Percentiles rank a stretch among this genome's conserved stretches.
Conservation (phyloP, 2,797 vertebrate species). For the Ispidina picta region DNA sequence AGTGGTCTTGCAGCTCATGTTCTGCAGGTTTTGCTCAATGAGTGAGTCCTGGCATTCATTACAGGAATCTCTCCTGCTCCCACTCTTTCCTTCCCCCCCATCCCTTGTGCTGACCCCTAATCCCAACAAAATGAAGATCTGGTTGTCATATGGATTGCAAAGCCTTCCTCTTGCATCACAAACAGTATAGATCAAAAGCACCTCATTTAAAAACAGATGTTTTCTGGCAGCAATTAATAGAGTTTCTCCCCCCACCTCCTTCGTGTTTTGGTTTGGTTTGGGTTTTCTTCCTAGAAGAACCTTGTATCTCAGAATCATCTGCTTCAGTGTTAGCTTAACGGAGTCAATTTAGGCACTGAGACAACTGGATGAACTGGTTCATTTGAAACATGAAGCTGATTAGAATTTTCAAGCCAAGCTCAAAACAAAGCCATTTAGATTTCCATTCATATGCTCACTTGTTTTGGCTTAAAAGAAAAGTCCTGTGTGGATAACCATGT, state of each 20-base stretch:
- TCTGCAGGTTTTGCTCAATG: background rate
- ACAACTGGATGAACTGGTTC: background rate
- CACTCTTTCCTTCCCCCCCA: background rate
- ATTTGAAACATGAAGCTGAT: conserved; percentile 14
- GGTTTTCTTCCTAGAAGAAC: background rate
- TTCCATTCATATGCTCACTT: background rate
- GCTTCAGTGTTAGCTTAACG: background rate
- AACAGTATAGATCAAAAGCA: conserved; percentile 62
- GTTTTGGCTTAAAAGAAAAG: background rate
- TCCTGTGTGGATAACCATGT: background rate
- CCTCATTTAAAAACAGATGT: conserved; percentile 64
- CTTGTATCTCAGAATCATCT: conserved; percentile 46
- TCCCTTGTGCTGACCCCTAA: conserved; percentile 53
- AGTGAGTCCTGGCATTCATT: conserved; percentile 47
- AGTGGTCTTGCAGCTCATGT: background rate
- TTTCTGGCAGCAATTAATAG: conserved; percentile 64
- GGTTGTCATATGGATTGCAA: conserved; percentile 65
- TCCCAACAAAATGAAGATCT: conserved; percentile 69
- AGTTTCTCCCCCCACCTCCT: background rate
- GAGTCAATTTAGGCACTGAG: background rate
- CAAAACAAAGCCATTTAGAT: conserved; percentile 6
- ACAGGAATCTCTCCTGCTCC: background rate
- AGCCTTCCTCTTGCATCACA: conserved; percentile 60
- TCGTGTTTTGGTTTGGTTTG: too few species aligned
- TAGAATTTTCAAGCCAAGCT: conserved; percentile 15